A percentile compares a stretch with the other conserved stretches of the same genome.
These are phyloP conservation scores for Cerastis rubricosa DNA, from an alignment of 2,888 invertebrate genomes.

Conservation along the genomic window DNA sequence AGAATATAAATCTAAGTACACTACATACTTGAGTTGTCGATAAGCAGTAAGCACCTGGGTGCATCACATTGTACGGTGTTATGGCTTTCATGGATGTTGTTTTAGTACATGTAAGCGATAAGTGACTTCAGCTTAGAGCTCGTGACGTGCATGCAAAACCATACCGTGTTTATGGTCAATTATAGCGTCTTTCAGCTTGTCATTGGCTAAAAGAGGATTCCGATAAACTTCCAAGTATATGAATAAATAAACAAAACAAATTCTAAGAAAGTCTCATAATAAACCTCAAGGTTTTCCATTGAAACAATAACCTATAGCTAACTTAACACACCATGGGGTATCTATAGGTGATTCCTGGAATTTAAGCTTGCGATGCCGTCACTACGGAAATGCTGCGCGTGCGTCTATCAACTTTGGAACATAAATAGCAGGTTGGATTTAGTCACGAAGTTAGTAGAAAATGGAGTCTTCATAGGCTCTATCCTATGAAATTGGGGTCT, in stretches of 20 bases:
- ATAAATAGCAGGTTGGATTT: constrained; percentile 71
- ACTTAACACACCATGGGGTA: constrained; percentile 50
- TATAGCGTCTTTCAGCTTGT: background rate
- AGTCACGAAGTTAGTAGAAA: constrained; percentile 22
- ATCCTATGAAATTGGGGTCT: background rate
- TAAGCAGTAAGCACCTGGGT: constrained; percentile 24
- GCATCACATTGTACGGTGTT: constrained; percentile 18
- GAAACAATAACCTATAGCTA: constrained; percentile 49
- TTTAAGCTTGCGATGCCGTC: constrained; percentile 68
- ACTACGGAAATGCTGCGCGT: constrained; percentile 76
- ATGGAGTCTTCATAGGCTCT: constrained; percentile 2
- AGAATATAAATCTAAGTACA: constrained; percentile 42
- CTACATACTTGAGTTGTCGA: constrained; percentile 35
- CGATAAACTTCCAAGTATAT: constrained; percentile 30
- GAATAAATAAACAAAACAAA: constrained; percentile 15
- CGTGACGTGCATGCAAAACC: background rate
- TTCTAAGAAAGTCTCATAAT: constrained; percentile 34
- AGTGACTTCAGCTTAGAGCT: constrained; percentile 8
- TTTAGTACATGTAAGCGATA: constrained; percentile 3
- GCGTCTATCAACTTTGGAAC: constrained; percentile 74
- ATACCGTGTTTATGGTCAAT: constrained; percentile 9
- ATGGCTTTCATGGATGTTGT: constrained; percentile 11
- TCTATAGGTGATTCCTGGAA: constrained; percentile 63
- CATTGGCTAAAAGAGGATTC: constrained; percentile 28
- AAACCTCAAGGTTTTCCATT: constrained; percentile 17